Evolutionary conservation across 1,140 invertebrate genomes (phyloP), one percentile per base, ranked within the genome.

Genomic region (Drosophila nannoptera): DNA sequence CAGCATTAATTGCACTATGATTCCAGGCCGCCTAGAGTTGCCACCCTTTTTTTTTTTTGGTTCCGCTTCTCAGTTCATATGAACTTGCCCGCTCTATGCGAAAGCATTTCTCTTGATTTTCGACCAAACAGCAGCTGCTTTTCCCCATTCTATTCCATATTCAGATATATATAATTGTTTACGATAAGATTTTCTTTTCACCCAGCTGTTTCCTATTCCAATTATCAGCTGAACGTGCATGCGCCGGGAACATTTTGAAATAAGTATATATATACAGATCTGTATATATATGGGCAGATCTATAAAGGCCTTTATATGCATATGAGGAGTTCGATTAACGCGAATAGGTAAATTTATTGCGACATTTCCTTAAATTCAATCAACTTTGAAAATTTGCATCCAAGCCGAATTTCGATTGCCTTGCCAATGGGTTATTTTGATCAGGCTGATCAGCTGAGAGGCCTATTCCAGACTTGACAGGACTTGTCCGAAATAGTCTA

Each of bases 351-450:
- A 48, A 22, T 22, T 22, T 45, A 56, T 7, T 32, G 29, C 5
- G 12, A 65, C 56, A 49, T 65, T 49, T 49, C 55, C 56, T 65
- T 49, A 55, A 42, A 49, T 65, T 65, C 56, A 56, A 65, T 65
- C 49, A 64, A 52, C 22, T n/a, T n/a, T n/a, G n/a, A n/a, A n/a
- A n/a, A n/a, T n/a, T n/a, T n/a, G n/a, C n/a, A n/a, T n/a, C 22
- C 1, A 22, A 22, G 22, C 22, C 22, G 22, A 22, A 22, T 22
- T 22, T 3, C 3, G 22, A 22, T 22, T 22, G 1, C 22, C 22
- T 3, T 22, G 1, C 22, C 22, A 22, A 22, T 22, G 22, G 22
- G 22, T 3, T 22, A 22, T 22, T 22, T 22, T 22, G 22, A 3
- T 22, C 22, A 22, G 22, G 22, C 22, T 22, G 22, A 22, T 22